Evolutionary conservation across 2,888 invertebrate species (phyloP).

Genomic region (Platypus cylindrus): DNA sequence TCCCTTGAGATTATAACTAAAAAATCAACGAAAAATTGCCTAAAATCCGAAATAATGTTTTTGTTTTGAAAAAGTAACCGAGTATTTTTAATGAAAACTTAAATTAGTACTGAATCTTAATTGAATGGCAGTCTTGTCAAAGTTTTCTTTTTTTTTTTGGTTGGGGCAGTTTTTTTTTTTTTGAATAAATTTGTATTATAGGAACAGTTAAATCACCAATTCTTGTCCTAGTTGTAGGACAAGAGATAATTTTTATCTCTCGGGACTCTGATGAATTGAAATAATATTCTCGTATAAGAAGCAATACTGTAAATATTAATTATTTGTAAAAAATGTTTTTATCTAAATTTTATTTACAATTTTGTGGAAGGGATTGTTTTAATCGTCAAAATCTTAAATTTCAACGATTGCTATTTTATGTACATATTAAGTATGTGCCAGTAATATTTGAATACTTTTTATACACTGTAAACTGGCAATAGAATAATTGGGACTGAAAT

Average conservation of each 20-base stretch:
- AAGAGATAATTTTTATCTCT: conserved; percentile 23
- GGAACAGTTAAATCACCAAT: conserved; percentile 37
- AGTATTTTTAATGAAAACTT: conserved; percentile 20
- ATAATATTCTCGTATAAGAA: conserved; percentile 34
- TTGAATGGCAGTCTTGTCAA: conserved; percentile 37
- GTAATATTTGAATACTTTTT: too few species aligned
- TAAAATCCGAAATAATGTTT: conserved; percentile 32
- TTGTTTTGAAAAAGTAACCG: conserved; percentile 34
- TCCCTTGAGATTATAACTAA: conserved; percentile 30
- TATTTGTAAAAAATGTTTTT: too few species aligned
- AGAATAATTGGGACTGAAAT: too few species aligned
- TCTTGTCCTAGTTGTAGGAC: conserved; percentile 30
- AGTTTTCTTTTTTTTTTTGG: conserved; percentile 14
- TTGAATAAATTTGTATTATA: conserved; percentile 31
- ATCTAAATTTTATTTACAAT: conserved; percentile 11
- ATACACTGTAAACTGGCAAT: conserved; percentile 27
- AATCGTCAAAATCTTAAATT: too few species aligned
- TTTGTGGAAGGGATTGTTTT: conserved; percentile 11
- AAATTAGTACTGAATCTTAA: conserved; percentile 28
- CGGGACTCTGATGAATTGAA: too few species aligned
- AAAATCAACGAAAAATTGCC: conserved; percentile 19
- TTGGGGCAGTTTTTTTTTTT: too few species aligned
- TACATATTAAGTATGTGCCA: too few species aligned
- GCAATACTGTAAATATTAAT: too few species aligned
- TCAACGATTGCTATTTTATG: too few species aligned